Evolutionary conservation across 2,797 vertebrate species (phyloP), one percentile per base, ranked within the genome.

Genomic region (Dromococcyx pavoninus): DNA sequence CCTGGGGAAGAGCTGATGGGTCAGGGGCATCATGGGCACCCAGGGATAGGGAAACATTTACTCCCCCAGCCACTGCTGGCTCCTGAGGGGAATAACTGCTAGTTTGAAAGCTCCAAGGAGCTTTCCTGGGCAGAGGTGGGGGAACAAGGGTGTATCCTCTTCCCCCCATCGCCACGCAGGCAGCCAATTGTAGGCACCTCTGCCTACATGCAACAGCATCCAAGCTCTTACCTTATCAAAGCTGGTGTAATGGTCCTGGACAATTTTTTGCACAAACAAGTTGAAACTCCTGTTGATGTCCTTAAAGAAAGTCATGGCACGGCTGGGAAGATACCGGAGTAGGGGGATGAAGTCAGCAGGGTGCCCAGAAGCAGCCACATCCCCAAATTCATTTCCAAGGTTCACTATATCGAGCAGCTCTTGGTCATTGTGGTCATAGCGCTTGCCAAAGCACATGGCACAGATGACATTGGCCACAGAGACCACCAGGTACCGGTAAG

Each of bases 401-500:
- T 96, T 98, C 44, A 99, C 97, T 3, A 99, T 1, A 5, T 37
- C n/a, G 46, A 99, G 10, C 85, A 99, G 97, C 86, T 99, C 98
- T 48, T 98, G 78, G 41, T 99, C 98, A 0, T 98, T 86, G 10
- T 99, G 99, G 94, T 96, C 95, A 8, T 99, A 99, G 37, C 98
- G 98, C 15, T 94, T 98, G 44, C 99, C 99, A 10, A 99, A 99
- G 97, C 99, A 99, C 57, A 99, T 99, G 69, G 98, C 98, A 3
- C 98, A 99, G 94, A 99, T 98, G 43, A 99, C 98, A 0, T 99
- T 99, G 56, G 98, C 98, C 74, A 99, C 99, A 0, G 99, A 99
- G 66, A 99, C 97, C 22, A 98, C 98, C 13, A 99, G 75, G 71
- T 98, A 98, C 4, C 61, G 97, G 72, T 95, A 93, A 15, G 94